Evolutionary conservation across 2,113 vertebrate genomes (phyloP).

Genomic region (Callipepla squamata): DNA sequence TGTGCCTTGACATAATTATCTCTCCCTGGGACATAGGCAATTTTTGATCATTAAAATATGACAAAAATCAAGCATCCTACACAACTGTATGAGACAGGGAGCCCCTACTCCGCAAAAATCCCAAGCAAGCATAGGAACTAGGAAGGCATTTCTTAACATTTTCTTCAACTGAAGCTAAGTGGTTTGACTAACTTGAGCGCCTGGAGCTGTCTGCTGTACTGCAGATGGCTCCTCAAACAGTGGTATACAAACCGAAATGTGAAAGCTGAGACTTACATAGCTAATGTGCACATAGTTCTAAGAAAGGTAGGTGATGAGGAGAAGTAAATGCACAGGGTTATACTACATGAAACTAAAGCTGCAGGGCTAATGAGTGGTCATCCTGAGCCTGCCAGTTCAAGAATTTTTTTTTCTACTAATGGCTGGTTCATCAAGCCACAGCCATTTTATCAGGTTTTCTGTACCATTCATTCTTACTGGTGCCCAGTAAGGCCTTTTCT

Average conservation of each 20-base stretch:
- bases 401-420: not conserved
- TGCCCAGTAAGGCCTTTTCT: not conserved
- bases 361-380: not conserved
- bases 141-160: not conserved
- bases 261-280: not conserved
- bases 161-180: not conserved
- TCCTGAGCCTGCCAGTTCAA: not conserved
- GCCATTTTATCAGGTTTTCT: not conserved
- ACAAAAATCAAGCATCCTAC: not conserved
- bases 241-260: not conserved
- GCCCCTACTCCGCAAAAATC: not conserved
- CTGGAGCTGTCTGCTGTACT: not conserved
- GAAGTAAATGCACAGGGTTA: not conserved
- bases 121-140: not conserved
- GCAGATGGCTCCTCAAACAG: not conserved
- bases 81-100: not conserved
- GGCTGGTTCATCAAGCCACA: constrained; percentile 2
- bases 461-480: not conserved
- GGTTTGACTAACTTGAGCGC: not conserved
- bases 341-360: not conserved
- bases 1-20: not conserved
- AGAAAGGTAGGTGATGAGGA: not conserved
- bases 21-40: not conserved
- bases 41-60: not conserved
- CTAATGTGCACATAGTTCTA: not conserved